Base-by-base conservation (phyloP, 2,797 vertebrate species). In the Galago senegalensis region DNA sequence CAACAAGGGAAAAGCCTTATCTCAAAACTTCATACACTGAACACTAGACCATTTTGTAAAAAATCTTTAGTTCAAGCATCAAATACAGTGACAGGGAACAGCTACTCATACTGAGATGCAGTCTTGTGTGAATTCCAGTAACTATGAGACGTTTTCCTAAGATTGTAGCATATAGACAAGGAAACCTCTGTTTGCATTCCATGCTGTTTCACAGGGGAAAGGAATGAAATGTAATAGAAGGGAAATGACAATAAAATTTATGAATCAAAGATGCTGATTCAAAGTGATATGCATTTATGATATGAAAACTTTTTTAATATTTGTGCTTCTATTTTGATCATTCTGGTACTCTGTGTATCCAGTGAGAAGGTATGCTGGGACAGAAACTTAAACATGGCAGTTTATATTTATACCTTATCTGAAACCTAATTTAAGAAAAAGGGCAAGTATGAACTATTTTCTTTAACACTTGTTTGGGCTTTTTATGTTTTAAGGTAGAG, bases 1-100 rank as follows among this genome's bases (percentile, higher is more conserved):
- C 80, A 97, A 95, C 25, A 96, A 98, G 88, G 37, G 93, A 97
- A 69, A 94, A 98, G 89, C 83, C 94, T 98, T 98, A 98, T 97
- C 95, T 97, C 95, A 97, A 94, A 97, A 96, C 93, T 43, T 96
- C 97, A 98, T 91, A 91, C 34, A 96, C 73, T 27, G 76, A 93
- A 97, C 65, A 85, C 18, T 17, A 58, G 93, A 96, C 75, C 90
- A 96, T 89, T 98, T 96, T 87, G 80, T 97, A 97, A 98, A 98
- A 90, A 90, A 96, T 84, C 91, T 97, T 98, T 84, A 96, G 89
- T 65, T 98, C 94, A 97, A 97, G 93, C 84, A 96, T 97, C 95
- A 97, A 91, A 97, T 91, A 96, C 75, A 96, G 95, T 96, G 96
- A 96, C 87, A 95, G 67, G 65, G 72, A 98, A 94, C 34, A 95